Percentiles rank a stretch among this genome's conserved stretches.
phyloP scores from a whole-genome alignment of 1,140 invertebrate species.

The Matsumurasca onukii region DNA sequence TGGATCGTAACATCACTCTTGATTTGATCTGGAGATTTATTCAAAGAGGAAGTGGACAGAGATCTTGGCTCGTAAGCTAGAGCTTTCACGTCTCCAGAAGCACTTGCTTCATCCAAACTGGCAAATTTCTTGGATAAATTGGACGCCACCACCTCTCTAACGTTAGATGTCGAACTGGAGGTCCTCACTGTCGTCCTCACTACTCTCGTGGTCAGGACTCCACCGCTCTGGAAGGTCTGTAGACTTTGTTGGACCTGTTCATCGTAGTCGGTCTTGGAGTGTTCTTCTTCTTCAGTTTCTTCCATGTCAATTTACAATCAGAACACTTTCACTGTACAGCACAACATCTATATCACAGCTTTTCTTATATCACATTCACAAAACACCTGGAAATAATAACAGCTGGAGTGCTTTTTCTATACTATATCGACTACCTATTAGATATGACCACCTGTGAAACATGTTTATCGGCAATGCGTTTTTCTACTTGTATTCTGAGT shows the following conservation, averaged over 20 bases:
- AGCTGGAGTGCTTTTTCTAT: no score
- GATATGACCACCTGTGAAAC: no score
- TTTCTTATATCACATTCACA: not conserved
- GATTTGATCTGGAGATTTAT: constrained; percentile 2
- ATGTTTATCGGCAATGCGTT: no score
- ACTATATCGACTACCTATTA: no score
- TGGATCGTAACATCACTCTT: constrained; percentile 6
- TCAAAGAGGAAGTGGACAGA: constrained; percentile 3
- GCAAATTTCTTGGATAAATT: constrained; percentile 11
- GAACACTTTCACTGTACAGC: not conserved
- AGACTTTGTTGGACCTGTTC: not conserved
- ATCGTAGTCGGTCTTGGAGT: not conserved
- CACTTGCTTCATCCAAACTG: constrained; percentile 12
- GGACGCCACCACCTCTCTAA: not conserved
- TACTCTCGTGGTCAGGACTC: not conserved
- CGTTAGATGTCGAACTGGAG: constrained; percentile 14
- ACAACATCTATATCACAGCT: constrained; percentile 20
- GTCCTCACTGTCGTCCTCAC: constrained; percentile 3
- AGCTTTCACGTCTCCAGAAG: not conserved
- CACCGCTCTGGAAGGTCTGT: not conserved
- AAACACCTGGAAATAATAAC: not conserved
- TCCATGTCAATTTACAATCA: no score
- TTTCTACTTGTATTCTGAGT: no score
- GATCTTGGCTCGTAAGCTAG: not conserved
- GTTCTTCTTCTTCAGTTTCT: constrained; percentile 22